Base-by-base conservation (phyloP, 1,140 invertebrate species). In the Palaemon carinicauda region DNA sequence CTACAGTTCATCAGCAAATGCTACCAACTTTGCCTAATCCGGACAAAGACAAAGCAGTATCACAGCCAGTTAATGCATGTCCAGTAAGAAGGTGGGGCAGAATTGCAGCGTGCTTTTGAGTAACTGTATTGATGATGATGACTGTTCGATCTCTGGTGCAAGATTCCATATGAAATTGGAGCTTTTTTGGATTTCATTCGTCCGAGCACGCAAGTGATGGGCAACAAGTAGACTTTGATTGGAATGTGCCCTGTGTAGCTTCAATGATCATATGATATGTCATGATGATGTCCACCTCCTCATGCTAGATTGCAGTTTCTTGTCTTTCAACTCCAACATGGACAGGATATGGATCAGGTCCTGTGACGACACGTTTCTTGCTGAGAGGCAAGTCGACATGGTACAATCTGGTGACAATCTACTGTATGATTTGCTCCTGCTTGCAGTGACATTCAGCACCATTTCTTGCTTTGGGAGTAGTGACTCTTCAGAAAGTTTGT, bases 261-360 rank as follows among this genome's bases (percentile, higher is more conserved):
- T 82, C 80, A 24, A 52, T 14, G 56, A 82, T 69, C 80, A 69
- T 82, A 27, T 82, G 56, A 29, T 82, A 69, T 27, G 80, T 60
- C 80, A 82, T 71, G 21, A 82, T 27, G 21, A 82, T 60, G 41
- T 82, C 80, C 29, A 60, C 80, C 41, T 71, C 80, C 29, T 82
- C 80, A 50, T 82, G 69, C 24, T 82, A 54, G 71, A 60, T n/a
- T n/a, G n/a, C n/a, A n/a, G n/a, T n/a, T n/a, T n/a, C n/a, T n/a
- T n/a, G n/a, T n/a, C n/a, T n/a, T n/a, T n/a, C n/a, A n/a, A n/a
- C n/a, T n/a, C n/a, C n/a, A n/a, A n/a, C n/a, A n/a, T n/a, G n/a
- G n/a, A n/a, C n/a, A n/a, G n/a, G n/a, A n/a, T n/a, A n/a, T n/a
- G n/a, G n/a, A n/a, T n/a, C n/a, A n/a, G n/a, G 80, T 41, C 80